Base-by-base conservation (phyloP, 2,797 vertebrate genomes). In the Esox masquinongy region DNA sequence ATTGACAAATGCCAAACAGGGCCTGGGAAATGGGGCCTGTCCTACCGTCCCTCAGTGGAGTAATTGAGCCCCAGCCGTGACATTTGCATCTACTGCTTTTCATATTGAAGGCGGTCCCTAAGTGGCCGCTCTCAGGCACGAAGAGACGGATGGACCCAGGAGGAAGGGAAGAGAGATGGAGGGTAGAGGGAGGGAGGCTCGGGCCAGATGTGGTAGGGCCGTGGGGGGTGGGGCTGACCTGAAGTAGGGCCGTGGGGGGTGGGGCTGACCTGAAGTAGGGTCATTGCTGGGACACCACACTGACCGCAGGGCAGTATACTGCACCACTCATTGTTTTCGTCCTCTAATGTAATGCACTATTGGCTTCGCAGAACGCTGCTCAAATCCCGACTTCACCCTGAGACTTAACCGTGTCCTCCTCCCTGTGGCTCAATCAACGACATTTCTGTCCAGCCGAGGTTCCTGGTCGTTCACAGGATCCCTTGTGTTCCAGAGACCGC, bases 401-500 rank as follows among this genome's bases (percentile, higher is more conserved):
- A n/a, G 53, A n/a, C 53, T 22, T 59, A n/a, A 59, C 19, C 22
- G 53, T 22, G 53, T 53, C 50, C 50, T 59, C n/a, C n/a, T 59
- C n/a, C 53, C n/a, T 59, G 53, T 59, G 53, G 53, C 53, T 22
- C n/a, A 19, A 11, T n/a, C 53, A 22, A 22, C 19, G n/a, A 16
- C 53, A 22, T 56, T n/a, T 56, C n/a, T 56, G 53, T 56, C 17
- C 19, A 56, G 53, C n/a, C 53, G 9, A 56, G n/a, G 53, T 56
- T 59, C 53, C 53, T 22, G n/a, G 53, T 59, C n/a, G n/a, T 59
- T 2, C 19, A 56, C 19, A 56, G 5, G 8, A 56, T 56, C 0
- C 8, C n/a, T 56, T 56, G 53, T 56, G n/a, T 56, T 56, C 19
- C n/a, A 56, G 53, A 56, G 17, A 80, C 63, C 71, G 78, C 80